Conservation (phyloP, 1,140 invertebrate species). For the Cotesia chilonis region DNA sequence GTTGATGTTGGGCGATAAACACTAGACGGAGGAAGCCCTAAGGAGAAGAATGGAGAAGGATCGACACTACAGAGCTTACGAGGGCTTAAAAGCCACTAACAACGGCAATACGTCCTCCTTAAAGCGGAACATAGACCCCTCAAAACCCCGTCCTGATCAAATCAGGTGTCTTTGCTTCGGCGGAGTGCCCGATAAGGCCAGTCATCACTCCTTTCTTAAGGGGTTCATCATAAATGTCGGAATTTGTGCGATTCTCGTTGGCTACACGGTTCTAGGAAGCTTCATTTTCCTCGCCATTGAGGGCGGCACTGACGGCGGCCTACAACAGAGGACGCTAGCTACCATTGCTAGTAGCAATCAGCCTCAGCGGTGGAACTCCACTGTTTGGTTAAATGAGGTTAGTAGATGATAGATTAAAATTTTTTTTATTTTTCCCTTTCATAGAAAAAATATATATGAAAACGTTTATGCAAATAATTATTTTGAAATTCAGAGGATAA, state of each 20-base stretch:
- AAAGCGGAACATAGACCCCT: conserved; percentile 49
- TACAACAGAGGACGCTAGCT: conserved; percentile 73
- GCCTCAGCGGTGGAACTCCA: conserved; percentile 62
- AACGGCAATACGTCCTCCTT: conserved; percentile 65
- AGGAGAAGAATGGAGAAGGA: conserved; percentile 55
- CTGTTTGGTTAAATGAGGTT: conserved; percentile 61
- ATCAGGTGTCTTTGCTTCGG: conserved; percentile 74
- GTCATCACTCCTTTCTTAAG: conserved; percentile 73
- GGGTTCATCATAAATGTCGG: conserved; percentile 87
- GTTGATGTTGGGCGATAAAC: background rate
- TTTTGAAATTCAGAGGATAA: too few relatives aligned
- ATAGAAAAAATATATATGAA: too few relatives aligned
- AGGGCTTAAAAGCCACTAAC: conserved; percentile 63
- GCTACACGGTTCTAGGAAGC: conserved; percentile 90
- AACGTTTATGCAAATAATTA: too few relatives aligned
- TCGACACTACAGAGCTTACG: conserved; percentile 61
- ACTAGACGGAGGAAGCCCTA: background rate
- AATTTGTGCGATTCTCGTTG: conserved; percentile 85
- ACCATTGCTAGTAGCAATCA: conserved; percentile 67
- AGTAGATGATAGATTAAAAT: background rate
- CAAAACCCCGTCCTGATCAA: conserved; percentile 47
- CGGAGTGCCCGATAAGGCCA: conserved; percentile 69
- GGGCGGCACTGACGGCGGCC: conserved; percentile 71
- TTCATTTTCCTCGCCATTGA: conserved; percentile 93
- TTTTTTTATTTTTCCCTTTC: too few relatives aligned